phyloP scores from a whole-genome alignment of 2,888 invertebrate genomes.

The Rugalucina vietnamica region DNA sequence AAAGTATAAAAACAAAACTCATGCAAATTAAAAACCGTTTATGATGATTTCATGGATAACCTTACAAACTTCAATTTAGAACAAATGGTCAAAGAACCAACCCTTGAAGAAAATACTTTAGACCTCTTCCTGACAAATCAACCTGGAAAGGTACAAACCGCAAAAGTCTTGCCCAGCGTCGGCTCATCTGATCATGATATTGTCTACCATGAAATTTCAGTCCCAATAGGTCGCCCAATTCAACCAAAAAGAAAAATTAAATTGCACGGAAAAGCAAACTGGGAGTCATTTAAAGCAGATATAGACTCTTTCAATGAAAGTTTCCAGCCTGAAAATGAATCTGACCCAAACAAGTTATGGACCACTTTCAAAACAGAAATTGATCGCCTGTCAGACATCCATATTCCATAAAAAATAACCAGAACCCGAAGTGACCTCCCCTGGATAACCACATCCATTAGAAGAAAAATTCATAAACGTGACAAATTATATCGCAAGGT shows the following conservation, averaged over 20 bases:
- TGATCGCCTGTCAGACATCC: background rate
- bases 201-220: slow-evolving; percentile 8
- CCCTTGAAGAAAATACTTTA: background rate
- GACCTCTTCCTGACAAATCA: background rate
- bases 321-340: background rate
- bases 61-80: slow-evolving; percentile 9
- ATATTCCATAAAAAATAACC: background rate
- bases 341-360: slow-evolving; percentile 1
- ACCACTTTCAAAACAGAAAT: slow-evolving; percentile 7
- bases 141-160: background rate
- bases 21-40: background rate
- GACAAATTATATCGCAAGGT: background rate
- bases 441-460: slow-evolving; percentile 3
- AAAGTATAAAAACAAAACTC: background rate
- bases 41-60: slow-evolving; percentile 10
- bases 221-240: background rate
- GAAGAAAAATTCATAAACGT: background rate
- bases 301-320: background rate
- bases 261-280: background rate
- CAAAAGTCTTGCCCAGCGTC: background rate
- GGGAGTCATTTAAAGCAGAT: background rate
- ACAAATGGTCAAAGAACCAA: slow-evolving; percentile 17
- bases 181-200: slow-evolving; percentile 10
- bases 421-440: slow-evolving; percentile 1
- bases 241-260: background rate